phyloP scores from a whole-genome alignment of 2,113 vertebrate species.

The Chionis minor region DNA sequence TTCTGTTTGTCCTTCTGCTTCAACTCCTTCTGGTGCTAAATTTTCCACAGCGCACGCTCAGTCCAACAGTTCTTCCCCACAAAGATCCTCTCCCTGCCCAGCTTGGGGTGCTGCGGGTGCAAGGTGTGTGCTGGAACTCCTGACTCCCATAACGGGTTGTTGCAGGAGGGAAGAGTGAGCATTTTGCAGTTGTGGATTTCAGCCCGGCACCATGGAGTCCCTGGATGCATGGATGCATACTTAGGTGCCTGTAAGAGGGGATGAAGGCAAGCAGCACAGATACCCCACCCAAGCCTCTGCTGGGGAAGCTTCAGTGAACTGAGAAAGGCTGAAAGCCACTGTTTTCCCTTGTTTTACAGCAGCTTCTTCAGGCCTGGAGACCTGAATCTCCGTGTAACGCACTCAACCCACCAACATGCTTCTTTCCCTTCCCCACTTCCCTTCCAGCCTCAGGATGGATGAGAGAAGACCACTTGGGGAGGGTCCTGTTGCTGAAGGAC shows the following conservation, averaged over 20 bases:
- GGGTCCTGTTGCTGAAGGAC: not conserved
- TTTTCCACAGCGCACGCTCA: not conserved
- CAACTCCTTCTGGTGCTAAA: not conserved
- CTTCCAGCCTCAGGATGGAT: rapidly evolving
- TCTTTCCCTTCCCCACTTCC: not conserved
- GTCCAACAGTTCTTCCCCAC: not conserved
- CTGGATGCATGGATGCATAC: not conserved
- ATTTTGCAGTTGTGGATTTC: not conserved
- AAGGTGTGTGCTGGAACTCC: rapidly evolving
- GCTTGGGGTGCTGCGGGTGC: not conserved
- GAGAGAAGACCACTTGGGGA: not conserved
- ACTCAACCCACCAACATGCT: not conserved
- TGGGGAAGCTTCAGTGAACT: not conserved
- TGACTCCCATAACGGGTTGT: not conserved
- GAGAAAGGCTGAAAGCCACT: not conserved
- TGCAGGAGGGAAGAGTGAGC: not conserved
- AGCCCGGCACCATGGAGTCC: not conserved
- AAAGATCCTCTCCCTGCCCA: not conserved
- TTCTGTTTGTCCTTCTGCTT: not conserved
- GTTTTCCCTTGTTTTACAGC: not conserved
- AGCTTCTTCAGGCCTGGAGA: not conserved
- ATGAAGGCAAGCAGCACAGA: not conserved
- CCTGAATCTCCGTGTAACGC: not conserved
- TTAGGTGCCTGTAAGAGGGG: not conserved
- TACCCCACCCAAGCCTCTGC: not conserved